phyloP scores from a whole-genome alignment of 2,888 invertebrate species.

The Spilarctia lutea region DNA sequence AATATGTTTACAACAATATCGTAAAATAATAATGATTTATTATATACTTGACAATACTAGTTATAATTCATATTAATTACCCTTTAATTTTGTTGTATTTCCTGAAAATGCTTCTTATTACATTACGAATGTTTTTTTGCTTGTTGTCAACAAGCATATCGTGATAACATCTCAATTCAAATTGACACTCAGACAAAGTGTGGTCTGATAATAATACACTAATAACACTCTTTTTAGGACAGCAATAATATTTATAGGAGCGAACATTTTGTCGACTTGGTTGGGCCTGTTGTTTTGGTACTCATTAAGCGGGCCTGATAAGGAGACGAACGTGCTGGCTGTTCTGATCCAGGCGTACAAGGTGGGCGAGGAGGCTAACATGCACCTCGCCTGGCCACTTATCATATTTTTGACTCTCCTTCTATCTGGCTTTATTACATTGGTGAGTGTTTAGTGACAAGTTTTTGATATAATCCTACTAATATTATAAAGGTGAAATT shows the following conservation, averaged over 20 bases:
- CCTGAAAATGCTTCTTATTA: too few species aligned
- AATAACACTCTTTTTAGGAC: constrained; percentile 62
- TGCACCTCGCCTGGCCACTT: constrained; percentile 64
- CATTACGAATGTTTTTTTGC: not conserved
- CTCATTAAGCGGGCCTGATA: constrained; percentile 55
- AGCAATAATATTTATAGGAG: constrained; percentile 58
- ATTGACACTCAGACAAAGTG: not conserved
- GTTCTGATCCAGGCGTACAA: constrained; percentile 67
- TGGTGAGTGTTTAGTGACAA: constrained; percentile 59
- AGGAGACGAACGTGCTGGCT: constrained; percentile 60
- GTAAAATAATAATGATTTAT: too few species aligned
- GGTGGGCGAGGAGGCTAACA: constrained; percentile 51
- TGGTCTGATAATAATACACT: not conserved
- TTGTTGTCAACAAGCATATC: not conserved
- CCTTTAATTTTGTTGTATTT: too few species aligned
- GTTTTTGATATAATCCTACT: not conserved
- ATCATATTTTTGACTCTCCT: constrained; percentile 63
- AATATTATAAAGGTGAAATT: too few species aligned
- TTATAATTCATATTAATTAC: too few species aligned
- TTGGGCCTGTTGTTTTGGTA: constrained; percentile 71
- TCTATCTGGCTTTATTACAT: constrained; percentile 69
- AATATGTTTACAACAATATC: too few species aligned
- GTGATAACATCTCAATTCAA: not conserved
- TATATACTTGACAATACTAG: too few species aligned
- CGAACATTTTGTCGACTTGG: constrained; percentile 68